Base-by-base conservation (phyloP, 2,797 vertebrate genomes). In the Hemibagrus guttatus region DNA sequence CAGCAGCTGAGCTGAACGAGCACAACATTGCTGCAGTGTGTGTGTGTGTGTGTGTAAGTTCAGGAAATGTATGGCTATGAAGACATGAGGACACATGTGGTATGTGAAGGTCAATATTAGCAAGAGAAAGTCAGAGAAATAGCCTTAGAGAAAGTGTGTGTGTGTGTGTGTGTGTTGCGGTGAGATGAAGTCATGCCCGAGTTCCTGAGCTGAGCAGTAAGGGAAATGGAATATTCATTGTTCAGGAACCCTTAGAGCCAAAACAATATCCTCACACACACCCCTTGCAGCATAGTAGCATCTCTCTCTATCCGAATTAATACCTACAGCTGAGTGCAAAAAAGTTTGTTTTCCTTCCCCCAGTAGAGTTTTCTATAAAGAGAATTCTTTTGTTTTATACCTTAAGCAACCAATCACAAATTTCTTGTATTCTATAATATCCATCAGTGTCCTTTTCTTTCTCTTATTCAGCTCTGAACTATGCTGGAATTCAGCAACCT, bases 181-280 rank as follows among this genome's bases (percentile, higher is more conserved):
- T 63, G n/a, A 79, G 85, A 88, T 89, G 82, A 90, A 87, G 85
- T 88, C 66, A 88, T 86, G 82, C 84, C 82, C 84, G 81, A 39
- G 82, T 81, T 87, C 84, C 86, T 84, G 69, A 88, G 66, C 66
- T 69, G 52, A 83, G 83, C 85, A 85, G 76, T 81, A 69, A 58
- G 68, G 89, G 80, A 90, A 91, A 90, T 89, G 86, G 89, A 91
- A 91, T 87, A 90, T 88, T 87, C 75, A 89, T 87, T 90, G 88
- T 90, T 90, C 81, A 83, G 59, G 81, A 91, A 88, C 81, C 84
- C 71, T 89, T 83, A 86, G 89, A 83, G 63, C 59, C 74, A 87
- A 90, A 89, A 84, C 35, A 87, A 90, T 86, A 92, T 93, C 87
- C 85, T 8, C 76, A 28, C 17, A 87, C 78, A 74, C 26, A 54